These are phyloP conservation scores for Heliconius charithonia DNA, from an alignment of 2,888 invertebrate species.

Conservation along the genomic window DNA sequence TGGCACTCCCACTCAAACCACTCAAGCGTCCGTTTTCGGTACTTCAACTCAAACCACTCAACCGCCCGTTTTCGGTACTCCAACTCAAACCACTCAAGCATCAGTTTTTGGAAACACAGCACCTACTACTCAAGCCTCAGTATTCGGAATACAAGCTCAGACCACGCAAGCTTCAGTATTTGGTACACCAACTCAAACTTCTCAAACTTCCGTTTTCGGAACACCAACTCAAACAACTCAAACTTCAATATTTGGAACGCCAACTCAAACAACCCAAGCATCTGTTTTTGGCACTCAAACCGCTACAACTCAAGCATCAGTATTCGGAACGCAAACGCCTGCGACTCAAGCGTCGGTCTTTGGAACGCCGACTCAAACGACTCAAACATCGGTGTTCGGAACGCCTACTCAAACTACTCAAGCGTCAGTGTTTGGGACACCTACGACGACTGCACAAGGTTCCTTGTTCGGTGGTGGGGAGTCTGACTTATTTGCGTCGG, in stretches of 20 bases:
- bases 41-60: constrained; percentile 48
- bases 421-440: constrained; percentile 56
- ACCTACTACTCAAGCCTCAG: neutral
- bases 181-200: constrained; percentile 53
- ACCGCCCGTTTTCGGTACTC: constrained; percentile 54
- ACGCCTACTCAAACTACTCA: constrained; percentile 57
- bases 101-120: constrained; percentile 57
- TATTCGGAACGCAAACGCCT: constrained; percentile 58
- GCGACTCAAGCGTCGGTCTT: constrained; percentile 56
- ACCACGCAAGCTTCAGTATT: constrained; percentile 56
- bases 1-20: constrained; percentile 43
- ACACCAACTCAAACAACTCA: constrained; percentile 47
- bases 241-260: constrained; percentile 63
- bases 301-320: constrained; percentile 61
- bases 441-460: constrained; percentile 60
- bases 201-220: neutral
- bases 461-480: constrained; percentile 69
- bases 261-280: constrained; percentile 55
- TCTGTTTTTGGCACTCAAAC: constrained; percentile 57
- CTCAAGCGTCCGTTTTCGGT: constrained; percentile 8
- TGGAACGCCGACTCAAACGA: constrained; percentile 53
- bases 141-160: constrained; percentile 25
- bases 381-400: constrained; percentile 57
- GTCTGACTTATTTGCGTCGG: constrained; percentile 70
- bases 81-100: constrained; percentile 50